These are phyloP conservation scores for Enteromius trimaculatus DNA, from an alignment of 2,797 vertebrate genomes.

Conservation along the genomic window DNA sequence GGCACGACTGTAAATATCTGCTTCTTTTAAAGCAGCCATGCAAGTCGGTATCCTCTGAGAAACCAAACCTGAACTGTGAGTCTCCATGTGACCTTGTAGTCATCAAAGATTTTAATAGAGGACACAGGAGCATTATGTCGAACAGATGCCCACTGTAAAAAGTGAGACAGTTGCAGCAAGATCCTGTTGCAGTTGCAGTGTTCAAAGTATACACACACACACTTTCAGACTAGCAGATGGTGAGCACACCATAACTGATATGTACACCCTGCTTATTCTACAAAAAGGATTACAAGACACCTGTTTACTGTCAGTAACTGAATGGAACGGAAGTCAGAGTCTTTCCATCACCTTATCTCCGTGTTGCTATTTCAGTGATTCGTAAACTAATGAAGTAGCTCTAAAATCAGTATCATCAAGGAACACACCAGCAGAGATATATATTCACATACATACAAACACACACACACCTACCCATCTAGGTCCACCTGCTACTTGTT, in stretches of 20 bases:
- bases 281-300: slow-evolving; percentile 43
- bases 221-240: slow-evolving; percentile 28
- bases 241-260: slow-evolving; percentile 24
- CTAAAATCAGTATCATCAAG: slow-evolving; percentile 5
- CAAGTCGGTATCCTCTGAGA: background rate
- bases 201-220: slow-evolving; percentile 27
- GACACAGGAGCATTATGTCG: slow-evolving; percentile 15
- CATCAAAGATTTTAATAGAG: slow-evolving; percentile 36
- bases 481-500: slow-evolving; percentile 58
- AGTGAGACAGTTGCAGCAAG: slow-evolving; percentile 39
- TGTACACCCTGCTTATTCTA: slow-evolving; percentile 6
- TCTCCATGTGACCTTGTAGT: slow-evolving; percentile 29
- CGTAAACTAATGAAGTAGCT: slow-evolving; percentile 12
- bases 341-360: background rate
- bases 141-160: slow-evolving; percentile 48
- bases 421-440: background rate
- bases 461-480: slow-evolving; percentile 60
- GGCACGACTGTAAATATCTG: background rate
- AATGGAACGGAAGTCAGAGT: background rate
- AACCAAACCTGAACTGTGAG: slow-evolving; percentile 26
- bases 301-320: slow-evolving; percentile 34
- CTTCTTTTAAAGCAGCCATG: slow-evolving; percentile 25
- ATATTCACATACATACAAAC: slow-evolving; percentile 21
- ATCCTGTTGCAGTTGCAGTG: slow-evolving; percentile 34
- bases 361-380: slow-evolving; percentile 11